Evolutionary conservation across 2,888 invertebrate species (phyloP).

Genomic region (Aspidiotus destructor): DNA sequence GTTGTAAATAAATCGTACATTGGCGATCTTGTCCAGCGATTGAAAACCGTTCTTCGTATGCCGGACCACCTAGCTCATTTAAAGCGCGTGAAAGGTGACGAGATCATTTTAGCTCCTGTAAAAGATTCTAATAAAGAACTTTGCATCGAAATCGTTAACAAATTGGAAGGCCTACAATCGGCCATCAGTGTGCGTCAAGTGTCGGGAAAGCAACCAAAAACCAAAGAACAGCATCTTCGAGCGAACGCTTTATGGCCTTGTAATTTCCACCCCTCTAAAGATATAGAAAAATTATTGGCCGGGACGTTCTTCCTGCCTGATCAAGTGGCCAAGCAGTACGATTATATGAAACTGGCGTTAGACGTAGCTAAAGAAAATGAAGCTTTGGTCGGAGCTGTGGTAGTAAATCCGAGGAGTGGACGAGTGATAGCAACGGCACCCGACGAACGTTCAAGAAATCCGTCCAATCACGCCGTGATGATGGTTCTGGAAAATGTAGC

Average conservation of each 20-base stretch:
- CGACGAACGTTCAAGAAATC: conserved; percentile 50
- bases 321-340: conserved; percentile 50
- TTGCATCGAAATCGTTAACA: conserved; percentile 41
- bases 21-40: conserved; percentile 51
- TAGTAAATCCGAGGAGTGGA: conserved; percentile 61
- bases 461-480: conserved; percentile 75
- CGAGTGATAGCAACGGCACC: conserved; percentile 59
- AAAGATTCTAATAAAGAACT: conserved; percentile 7
- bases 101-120: conserved; percentile 35
- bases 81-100: conserved; percentile 56
- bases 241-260: conserved; percentile 63
- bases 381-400: conserved; percentile 48
- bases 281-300: conserved; percentile 56
- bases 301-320: conserved; percentile 51
- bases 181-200: conserved; percentile 43
- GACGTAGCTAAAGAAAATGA: conserved; percentile 44
- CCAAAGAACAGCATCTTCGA: conserved; percentile 56
- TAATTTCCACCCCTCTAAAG: conserved; percentile 71
- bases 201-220: conserved; percentile 52
- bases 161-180: conserved; percentile 47
- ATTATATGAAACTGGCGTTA: conserved; percentile 52
- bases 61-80: conserved; percentile 54
- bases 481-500: conserved; percentile 77
- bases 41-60: conserved; percentile 53
- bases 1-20: conserved; percentile 53